Conservation (phyloP, 1,140 invertebrate genomes). For the Chironomus tepperi region DNA sequence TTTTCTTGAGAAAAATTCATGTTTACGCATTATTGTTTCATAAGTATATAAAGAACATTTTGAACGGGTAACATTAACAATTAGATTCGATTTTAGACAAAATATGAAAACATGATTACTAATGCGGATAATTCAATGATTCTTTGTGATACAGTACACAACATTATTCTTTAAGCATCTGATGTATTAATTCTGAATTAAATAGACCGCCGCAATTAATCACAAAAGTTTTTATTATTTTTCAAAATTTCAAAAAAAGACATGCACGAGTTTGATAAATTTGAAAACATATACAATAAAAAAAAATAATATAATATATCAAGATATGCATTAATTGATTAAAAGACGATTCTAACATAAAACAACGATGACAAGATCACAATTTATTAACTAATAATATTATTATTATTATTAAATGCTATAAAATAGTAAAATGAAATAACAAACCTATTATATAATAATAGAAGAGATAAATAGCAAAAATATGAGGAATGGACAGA, state of each 20-base stretch:
- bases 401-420: background rate
- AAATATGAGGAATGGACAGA: background rate
- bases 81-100: too few relatives aligned
- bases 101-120: too few relatives aligned
- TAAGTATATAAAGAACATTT: too few relatives aligned
- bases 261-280: background rate
- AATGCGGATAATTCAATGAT: too few relatives aligned
- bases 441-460: background rate
- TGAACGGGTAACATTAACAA: too few relatives aligned
- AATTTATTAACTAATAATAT: conserved; percentile 4
- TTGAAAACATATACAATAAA: background rate
- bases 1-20: too few relatives aligned
- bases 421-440: background rate
- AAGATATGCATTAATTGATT: too few relatives aligned
- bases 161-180: too few relatives aligned
- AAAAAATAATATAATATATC: background rate
- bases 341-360: conserved; percentile 1
- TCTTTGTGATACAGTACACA: too few relatives aligned
- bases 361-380: conserved; percentile 18
- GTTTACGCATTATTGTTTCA: too few relatives aligned
- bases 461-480: background rate
- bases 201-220: background rate
- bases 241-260: background rate
- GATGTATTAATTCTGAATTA: background rate
- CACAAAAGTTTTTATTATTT: background rate